A percentile compares a stretch with the other conserved stretches of the same genome.
Evolutionary conservation across 2,113 vertebrate genomes (phyloP).

Genomic region (Bucco capensis): DNA sequence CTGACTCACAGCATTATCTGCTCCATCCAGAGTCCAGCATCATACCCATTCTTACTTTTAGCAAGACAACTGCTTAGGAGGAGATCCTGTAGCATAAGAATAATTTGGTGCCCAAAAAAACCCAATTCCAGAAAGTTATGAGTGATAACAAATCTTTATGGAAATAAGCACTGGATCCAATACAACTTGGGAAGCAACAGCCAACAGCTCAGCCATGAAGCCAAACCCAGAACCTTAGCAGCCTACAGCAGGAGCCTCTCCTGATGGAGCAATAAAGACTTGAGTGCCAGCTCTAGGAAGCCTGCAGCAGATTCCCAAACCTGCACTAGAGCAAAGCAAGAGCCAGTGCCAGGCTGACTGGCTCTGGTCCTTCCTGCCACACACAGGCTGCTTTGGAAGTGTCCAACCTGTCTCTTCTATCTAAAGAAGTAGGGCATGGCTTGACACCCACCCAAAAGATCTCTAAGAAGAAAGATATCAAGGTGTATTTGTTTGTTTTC

Average conservation of each 20-base stretch:
- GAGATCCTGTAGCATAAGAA: neutral
- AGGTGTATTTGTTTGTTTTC: neutral
- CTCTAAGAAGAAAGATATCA: neutral
- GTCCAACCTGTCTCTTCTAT: neutral
- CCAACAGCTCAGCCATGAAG: neutral
- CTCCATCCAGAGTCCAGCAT: neutral
- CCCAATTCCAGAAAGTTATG: neutral
- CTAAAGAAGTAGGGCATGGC: neutral
- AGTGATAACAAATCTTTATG: neutral
- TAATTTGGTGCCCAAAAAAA: neutral
- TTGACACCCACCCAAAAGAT: neutral
- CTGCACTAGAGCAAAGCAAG: neutral
- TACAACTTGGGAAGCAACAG: neutral
- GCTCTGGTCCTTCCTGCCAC: accelerated
- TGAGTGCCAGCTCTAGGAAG: neutral
- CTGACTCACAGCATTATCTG: neutral
- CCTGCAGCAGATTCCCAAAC: neutral
- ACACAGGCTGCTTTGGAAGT: neutral
- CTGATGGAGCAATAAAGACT: too few species aligned
- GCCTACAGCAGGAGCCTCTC: neutral
- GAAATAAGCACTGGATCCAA: neutral
- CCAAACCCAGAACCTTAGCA: neutral
- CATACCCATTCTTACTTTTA: neutral
- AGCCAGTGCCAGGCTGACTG: accelerated
- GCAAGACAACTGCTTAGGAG: neutral